Evolutionary conservation across 2,888 invertebrate species (phyloP).

Genomic region (Hirtodrosophila trivittata): DNA sequence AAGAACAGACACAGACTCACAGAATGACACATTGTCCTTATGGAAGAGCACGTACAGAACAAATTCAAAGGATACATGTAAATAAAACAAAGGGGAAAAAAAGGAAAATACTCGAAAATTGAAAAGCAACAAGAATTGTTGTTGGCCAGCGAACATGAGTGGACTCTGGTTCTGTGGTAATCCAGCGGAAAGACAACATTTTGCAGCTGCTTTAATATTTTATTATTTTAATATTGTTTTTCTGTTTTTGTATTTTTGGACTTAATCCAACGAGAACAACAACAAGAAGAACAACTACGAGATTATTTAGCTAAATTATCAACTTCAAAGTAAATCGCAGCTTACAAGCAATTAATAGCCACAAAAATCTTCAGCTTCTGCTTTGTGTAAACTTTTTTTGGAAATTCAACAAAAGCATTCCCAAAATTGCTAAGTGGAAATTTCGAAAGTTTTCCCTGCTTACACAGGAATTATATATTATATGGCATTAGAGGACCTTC

Average conservation of each 20-base stretch:
- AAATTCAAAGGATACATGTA: conserved; percentile 29
- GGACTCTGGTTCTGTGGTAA: too few relatives aligned
- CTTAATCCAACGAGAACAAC: too few relatives aligned
- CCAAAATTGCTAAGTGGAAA: too few relatives aligned
- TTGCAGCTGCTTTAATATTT: too few relatives aligned
- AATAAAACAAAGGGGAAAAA: conserved; percentile 12
- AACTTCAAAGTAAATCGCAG: conserved; percentile 26
- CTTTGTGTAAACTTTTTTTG: too few relatives aligned
- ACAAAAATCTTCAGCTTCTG: background rate
- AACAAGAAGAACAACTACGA: too few relatives aligned
- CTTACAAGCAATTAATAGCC: background rate
- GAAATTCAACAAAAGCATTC: too few relatives aligned
- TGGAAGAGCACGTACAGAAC: conserved; percentile 23
- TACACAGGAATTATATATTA: too few relatives aligned
- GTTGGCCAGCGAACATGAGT: too few relatives aligned
- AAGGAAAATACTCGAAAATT: conserved; percentile 17
- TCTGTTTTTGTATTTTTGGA: background rate
- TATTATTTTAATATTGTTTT: background rate
- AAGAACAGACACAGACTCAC: conserved; percentile 10
- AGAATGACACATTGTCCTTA: conserved; percentile 4
- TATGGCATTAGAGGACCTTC: too few relatives aligned
- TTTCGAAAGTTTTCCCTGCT: too few relatives aligned
- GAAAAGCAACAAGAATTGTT: conserved; percentile 5
- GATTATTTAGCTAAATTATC: conserved; percentile 7
- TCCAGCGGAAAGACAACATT: too few relatives aligned